Evolutionary conservation across 2,888 invertebrate species (phyloP), one percentile per base, ranked within the genome.

Genomic region (Drosophila antonietae): DNA sequence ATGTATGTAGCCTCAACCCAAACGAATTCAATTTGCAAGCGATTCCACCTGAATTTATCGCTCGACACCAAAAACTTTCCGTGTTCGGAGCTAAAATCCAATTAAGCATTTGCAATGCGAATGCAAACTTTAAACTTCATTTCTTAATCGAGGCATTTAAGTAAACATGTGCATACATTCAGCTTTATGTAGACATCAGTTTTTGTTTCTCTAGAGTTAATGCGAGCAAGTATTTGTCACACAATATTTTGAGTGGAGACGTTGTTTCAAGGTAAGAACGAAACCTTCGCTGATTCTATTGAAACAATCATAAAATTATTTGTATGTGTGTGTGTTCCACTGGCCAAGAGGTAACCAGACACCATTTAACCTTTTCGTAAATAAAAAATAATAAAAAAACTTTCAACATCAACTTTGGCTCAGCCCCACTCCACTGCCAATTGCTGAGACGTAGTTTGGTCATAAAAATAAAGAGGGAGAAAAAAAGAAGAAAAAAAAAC

Each of bases 261-360:
- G 15, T 14, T 10, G 51, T 43, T 8, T 23, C 75, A 76, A 76
- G 75, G 74, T 59, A 64, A 51, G 74, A 73, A 68, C 47, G 8
- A 39, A 57, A 64, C 68, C 79, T 74, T 61, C 47, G 41, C 33
- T 20, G 35, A 58, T 61, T 78, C 74, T 74, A 78, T 56, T 78
- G 73, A 23, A 56, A 43, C 31, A 33, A 47, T 47, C 23, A 15
- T 41, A 23, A 51, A 49, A 44, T 28, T 41, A 31, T 41, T 28
- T 47, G 46, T 43, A 5, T 35, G 12, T 55, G 55, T 41, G 37
- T 41, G 20, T 47, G 46, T 55, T 55, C n/a, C 56, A 41, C 43
- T 47, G 79, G 70, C 58, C 75, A 70, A 79, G 47, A 41, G 58
- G 60, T 64, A 67, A 75, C 18, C 10, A n/a, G 63, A 64, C 31